These are phyloP conservation scores for Phalacrocorax carbo DNA, from an alignment of 2,113 vertebrate species.

Conservation along the genomic window DNA sequence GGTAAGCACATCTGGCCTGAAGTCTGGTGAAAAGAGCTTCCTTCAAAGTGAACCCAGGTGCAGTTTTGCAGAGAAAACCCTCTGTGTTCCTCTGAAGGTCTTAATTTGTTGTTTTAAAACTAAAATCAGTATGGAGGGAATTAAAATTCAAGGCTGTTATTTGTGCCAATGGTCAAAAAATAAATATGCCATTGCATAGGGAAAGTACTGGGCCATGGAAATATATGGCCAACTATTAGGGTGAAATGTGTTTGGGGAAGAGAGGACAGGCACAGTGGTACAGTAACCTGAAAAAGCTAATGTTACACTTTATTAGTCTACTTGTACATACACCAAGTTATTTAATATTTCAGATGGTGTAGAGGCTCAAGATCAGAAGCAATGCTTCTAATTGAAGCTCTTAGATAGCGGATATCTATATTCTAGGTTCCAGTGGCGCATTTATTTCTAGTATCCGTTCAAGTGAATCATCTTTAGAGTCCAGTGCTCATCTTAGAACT, in stretches of 20 bases:
- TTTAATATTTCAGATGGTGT: not conserved
- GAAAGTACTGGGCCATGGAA: not conserved
- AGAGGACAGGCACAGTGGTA: not conserved
- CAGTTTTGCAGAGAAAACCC: not conserved
- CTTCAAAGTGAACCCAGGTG: not conserved
- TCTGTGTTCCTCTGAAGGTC: not conserved
- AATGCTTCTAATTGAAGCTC: not conserved
- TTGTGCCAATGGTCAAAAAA: not conserved
- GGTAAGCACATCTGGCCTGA: conserved; percentile 72
- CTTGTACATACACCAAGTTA: not conserved
- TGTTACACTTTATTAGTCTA: not conserved
- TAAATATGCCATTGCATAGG: not conserved
- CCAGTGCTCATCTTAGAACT: not conserved
- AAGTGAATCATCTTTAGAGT: not conserved
- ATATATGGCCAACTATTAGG: not conserved
- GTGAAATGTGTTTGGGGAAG: not conserved
- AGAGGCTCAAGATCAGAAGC: not conserved
- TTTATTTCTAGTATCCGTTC: not conserved
- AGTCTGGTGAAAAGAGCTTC: not conserved
- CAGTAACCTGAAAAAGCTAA: not conserved
- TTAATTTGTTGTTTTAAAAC: not conserved
- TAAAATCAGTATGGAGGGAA: not conserved
- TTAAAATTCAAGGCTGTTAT: not conserved
- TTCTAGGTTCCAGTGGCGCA: not conserved
- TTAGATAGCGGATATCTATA: not conserved